These are phyloP conservation scores for Sinohyriopsis cumingii DNA, from an alignment of 2,888 invertebrate species.

Conservation along the genomic window DNA sequence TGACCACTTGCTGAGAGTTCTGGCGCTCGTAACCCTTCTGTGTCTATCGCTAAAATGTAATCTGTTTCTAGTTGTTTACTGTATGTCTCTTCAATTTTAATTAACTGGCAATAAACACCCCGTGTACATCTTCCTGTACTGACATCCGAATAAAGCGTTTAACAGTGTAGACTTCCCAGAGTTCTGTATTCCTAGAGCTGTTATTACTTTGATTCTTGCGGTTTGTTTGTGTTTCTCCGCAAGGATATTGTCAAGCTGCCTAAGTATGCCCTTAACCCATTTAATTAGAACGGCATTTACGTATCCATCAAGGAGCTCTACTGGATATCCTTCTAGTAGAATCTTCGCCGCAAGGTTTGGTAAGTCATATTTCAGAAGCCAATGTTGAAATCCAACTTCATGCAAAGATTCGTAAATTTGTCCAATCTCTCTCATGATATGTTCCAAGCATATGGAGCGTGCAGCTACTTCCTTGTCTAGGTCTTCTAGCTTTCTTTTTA, in stretches of 20 bases:
- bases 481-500: background rate
- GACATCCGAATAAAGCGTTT: constrained; percentile 23
- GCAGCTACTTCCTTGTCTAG: constrained; percentile 1
- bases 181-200: constrained; percentile 28
- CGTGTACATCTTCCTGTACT: constrained; percentile 27
- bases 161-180: constrained; percentile 26
- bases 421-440: constrained; percentile 7
- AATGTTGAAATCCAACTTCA: too few relatives aligned
- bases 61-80: constrained; percentile 4
- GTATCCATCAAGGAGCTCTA: constrained; percentile 13
- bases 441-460: background rate
- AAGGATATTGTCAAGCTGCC: background rate
- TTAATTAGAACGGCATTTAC: constrained; percentile 1
- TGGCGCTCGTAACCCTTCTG: constrained; percentile 24
- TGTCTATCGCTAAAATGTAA: constrained; percentile 22
- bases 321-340: constrained; percentile 9
- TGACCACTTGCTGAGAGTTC: constrained; percentile 6
- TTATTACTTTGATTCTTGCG: constrained; percentile 1
- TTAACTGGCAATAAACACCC: constrained; percentile 20
- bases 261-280: background rate
- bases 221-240: too few relatives aligned
- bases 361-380: background rate
- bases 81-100: constrained; percentile 1
- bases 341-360: background rate
- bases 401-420: constrained; percentile 8